phyloP scores from a whole-genome alignment of 1,140 invertebrate species.

The Bactericera cockerelli region DNA sequence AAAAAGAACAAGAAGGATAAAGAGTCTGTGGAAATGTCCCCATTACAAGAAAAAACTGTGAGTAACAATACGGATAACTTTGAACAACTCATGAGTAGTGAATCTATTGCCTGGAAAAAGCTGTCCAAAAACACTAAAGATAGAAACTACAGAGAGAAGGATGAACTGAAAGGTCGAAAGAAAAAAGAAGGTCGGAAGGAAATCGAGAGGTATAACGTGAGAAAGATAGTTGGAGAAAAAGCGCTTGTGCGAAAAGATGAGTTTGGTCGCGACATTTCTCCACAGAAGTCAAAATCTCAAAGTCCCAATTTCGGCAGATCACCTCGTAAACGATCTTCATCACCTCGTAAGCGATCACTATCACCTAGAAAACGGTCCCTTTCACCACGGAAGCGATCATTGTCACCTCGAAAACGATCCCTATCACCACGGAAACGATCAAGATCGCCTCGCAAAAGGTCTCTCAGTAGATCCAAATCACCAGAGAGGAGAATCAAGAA shows the following conservation, averaged over 20 bases:
- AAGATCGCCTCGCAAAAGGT: neutral
- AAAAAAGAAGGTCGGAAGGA: slow-evolving; percentile 60
- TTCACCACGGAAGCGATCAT: neutral
- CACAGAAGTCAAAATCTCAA: slow-evolving; percentile 30
- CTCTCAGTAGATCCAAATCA: slow-evolving; percentile 16
- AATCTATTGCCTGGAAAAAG: slow-evolving; percentile 54
- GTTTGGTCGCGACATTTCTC: slow-evolving; percentile 56
- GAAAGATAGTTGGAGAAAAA: slow-evolving; percentile 55
- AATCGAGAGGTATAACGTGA: slow-evolving; percentile 62
- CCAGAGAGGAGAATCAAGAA: slow-evolving; percentile 18
- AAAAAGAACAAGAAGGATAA: slow-evolving; percentile 42
- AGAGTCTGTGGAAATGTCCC: slow-evolving; percentile 28
- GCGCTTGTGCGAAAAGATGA: slow-evolving; percentile 51
- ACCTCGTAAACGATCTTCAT: neutral
- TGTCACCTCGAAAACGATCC: slow-evolving; percentile 2
- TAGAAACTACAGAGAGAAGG: slow-evolving; percentile 50
- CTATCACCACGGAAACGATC: slow-evolving; percentile 1
- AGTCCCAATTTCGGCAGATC: slow-evolving; percentile 22
- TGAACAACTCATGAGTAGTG: slow-evolving; percentile 23
- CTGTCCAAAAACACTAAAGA: slow-evolving; percentile 62
- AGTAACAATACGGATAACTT: slow-evolving; percentile 22
- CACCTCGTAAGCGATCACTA: slow-evolving; percentile 8
- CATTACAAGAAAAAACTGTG: slow-evolving; percentile 21
- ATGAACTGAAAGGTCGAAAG: slow-evolving; percentile 29
- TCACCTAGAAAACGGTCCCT: slow-evolving; percentile 13